Conservation (phyloP, 2,888 invertebrate species). For the Pseudococcus jackbeardsleyi region DNA sequence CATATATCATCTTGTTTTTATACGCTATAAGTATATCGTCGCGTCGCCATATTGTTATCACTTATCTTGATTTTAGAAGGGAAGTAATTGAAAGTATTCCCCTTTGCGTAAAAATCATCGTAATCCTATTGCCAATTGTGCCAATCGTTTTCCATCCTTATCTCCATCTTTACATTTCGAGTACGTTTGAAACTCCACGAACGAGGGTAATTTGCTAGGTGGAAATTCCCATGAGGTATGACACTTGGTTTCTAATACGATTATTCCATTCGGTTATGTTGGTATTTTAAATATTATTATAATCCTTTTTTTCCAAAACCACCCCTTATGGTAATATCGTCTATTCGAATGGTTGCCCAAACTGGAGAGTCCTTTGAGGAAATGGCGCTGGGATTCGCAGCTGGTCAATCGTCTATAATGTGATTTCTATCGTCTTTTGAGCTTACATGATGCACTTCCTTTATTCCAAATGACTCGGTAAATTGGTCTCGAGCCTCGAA, state of each 20-base stretch:
- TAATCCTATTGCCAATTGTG: constrained; percentile 42
- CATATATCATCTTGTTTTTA: constrained; percentile 56
- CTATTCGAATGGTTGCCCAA: background rate
- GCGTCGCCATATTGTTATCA: constrained; percentile 63
- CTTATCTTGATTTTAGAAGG: constrained; percentile 60
- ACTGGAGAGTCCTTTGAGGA: background rate
- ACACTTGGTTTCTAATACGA: constrained; percentile 53
- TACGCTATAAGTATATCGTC: constrained; percentile 17
- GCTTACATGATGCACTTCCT: constrained; percentile 33
- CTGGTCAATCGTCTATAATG: constrained; percentile 26
- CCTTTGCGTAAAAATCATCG: constrained; percentile 53
- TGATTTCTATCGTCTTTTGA: background rate
- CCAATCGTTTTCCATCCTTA: constrained; percentile 37
- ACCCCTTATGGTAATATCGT: background rate
- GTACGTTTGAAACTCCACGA: too few relatives aligned
- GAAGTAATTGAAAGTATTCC: constrained; percentile 59
- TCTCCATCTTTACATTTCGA: constrained; percentile 8
- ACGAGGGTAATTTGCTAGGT: background rate
- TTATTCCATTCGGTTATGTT: constrained; percentile 48
- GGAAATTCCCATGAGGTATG: constrained; percentile 51
- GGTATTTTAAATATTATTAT: constrained; percentile 49
- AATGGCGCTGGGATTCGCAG: background rate
- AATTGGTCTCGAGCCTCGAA: background rate
- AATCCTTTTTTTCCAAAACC: constrained; percentile 41
- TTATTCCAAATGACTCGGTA: constrained; percentile 33